phyloP scores from a whole-genome alignment of 1,140 invertebrate genomes.

The Steinernema khuongi region DNA sequence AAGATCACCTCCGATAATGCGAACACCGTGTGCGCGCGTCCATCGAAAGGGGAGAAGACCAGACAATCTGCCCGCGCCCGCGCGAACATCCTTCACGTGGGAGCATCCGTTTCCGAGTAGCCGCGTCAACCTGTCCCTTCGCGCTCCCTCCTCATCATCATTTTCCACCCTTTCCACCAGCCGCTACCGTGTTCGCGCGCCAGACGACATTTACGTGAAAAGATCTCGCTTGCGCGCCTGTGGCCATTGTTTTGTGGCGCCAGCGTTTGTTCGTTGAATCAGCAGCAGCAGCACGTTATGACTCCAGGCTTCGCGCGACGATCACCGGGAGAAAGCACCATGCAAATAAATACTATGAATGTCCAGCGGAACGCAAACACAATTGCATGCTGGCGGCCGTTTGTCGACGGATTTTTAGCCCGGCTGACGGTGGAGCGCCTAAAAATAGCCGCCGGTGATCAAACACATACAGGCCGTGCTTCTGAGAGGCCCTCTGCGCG shows the following conservation, averaged over 20 bases:
- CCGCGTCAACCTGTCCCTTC: conserved; percentile 16
- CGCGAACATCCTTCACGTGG: conserved; percentile 16
- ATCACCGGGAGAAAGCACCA: conserved; percentile 8
- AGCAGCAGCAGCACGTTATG: conserved; percentile 13
- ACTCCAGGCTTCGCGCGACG: conserved; percentile 2
- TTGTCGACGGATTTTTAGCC: conserved; percentile 10
- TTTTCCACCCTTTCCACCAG: not conserved
- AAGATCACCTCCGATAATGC: conserved; percentile 16
- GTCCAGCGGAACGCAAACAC: conserved; percentile 12
- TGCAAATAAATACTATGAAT: conserved; percentile 13
- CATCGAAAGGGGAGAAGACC: conserved; percentile 11
- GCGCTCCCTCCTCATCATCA: conserved; percentile 1
- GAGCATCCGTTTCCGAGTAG: conserved; percentile 10
- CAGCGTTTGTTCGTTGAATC: conserved; percentile 13
- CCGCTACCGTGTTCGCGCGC: not conserved
- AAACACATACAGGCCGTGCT: conserved; percentile 3
- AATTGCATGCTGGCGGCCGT: conserved; percentile 11
- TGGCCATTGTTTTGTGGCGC: conserved; percentile 6
- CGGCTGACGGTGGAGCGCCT: conserved; percentile 5
- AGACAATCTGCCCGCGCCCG: conserved; percentile 9
- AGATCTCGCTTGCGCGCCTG: not conserved
- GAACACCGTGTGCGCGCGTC: conserved; percentile 16
- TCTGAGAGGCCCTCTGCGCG: conserved; percentile 13
- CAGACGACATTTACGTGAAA: conserved; percentile 8
- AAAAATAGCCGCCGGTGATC: conserved; percentile 10